A percentile compares a stretch with the other conserved stretches of the same genome.
These are phyloP conservation scores for Calephelis virginiensis DNA, from an alignment of 1,140 invertebrate genomes.

Conservation along the genomic window DNA sequence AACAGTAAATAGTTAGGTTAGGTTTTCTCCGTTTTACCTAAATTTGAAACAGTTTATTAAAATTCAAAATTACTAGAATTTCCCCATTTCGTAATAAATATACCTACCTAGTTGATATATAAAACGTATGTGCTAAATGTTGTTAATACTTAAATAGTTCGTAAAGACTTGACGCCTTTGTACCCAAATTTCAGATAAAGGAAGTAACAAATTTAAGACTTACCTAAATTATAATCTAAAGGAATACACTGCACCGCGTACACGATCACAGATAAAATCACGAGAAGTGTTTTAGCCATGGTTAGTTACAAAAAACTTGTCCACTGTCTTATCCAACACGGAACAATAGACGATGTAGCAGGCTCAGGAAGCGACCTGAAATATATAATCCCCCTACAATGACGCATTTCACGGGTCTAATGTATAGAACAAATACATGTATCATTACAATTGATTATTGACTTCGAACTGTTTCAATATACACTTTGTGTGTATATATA, in stretches of 20 bases:
- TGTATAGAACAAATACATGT: slow-evolving; percentile 2
- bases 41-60: too few species aligned
- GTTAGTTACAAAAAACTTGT: background rate
- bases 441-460: slow-evolving; percentile 18
- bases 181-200: too few species aligned
- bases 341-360: background rate
- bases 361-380: background rate
- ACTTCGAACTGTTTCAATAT: background rate
- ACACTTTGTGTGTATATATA: background rate
- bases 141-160: too few species aligned
- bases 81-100: too few species aligned
- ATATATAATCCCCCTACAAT: slow-evolving; percentile 16
- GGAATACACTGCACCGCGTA: slow-evolving; percentile 21
- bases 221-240: slow-evolving; percentile 16
- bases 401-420: slow-evolving; percentile 12
- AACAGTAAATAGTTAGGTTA: too few species aligned
- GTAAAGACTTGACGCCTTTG: too few species aligned
- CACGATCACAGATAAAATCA: background rate
- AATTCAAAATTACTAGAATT: too few species aligned
- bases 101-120: too few species aligned
- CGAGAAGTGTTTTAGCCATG: slow-evolving; percentile 23
- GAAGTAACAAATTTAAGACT: slow-evolving; percentile 2
- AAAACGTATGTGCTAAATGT: too few species aligned
- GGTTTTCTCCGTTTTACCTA: too few species aligned
- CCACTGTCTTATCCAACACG: background rate